phyloP scores from a whole-genome alignment of 1,140 invertebrate species.

The Camponotus pennsylvanicus region DNA sequence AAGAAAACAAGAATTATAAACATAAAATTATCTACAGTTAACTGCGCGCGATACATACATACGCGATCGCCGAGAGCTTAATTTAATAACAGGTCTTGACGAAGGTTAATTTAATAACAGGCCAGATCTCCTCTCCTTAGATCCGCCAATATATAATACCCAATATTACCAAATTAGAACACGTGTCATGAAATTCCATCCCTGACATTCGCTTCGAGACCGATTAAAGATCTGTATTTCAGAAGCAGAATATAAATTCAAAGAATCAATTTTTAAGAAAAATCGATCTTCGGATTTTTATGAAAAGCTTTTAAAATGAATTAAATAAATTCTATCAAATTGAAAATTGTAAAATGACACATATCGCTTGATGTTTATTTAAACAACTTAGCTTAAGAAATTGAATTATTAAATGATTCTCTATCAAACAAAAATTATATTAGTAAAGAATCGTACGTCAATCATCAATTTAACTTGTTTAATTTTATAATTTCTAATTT shows the following conservation, averaged over 20 bases:
- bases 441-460: neutral
- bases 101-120: constrained; percentile 62
- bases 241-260: neutral
- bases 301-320: neutral
- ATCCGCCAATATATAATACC: constrained; percentile 51
- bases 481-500: neutral
- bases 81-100: constrained; percentile 61
- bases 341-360: neutral
- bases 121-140: constrained; percentile 6
- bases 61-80: constrained; percentile 42
- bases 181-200: constrained; percentile 37
- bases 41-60: neutral
- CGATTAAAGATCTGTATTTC: neutral
- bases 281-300: neutral
- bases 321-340: neutral
- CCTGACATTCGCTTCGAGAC: neutral
- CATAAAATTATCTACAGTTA: constrained; percentile 52
- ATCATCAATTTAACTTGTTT: neutral
- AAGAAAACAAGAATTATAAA: constrained; percentile 20
- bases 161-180: constrained; percentile 55
- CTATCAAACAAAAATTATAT: no score
- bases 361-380: neutral
- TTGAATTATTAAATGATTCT: neutral
- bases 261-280: constrained; percentile 15
- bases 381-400: neutral